A percentile compares a stretch with the other conserved stretches of the same genome.
Conservation (phyloP, 1,140 invertebrate species). For the Ceratina australensis region DNA sequence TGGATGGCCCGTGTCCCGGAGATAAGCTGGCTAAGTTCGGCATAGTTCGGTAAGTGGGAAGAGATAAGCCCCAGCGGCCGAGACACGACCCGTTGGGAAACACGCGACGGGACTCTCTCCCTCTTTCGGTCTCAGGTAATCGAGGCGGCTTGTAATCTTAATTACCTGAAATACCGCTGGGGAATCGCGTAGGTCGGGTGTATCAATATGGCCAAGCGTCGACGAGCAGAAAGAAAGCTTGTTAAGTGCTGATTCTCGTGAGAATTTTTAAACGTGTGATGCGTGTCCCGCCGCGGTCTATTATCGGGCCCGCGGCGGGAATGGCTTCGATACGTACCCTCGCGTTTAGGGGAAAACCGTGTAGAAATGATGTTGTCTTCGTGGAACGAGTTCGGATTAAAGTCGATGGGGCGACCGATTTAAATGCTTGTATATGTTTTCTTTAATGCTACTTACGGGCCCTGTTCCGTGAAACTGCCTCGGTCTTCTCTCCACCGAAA, state of each 20-base stretch:
- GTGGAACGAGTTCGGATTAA: slow-evolving; percentile 1
- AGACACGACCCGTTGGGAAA: slow-evolving; percentile 22
- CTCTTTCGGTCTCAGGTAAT: slow-evolving; percentile 52
- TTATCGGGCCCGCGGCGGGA: neutral
- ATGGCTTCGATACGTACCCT: neutral
- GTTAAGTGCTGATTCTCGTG: slow-evolving; percentile 24
- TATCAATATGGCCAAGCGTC: slow-evolving; percentile 31
- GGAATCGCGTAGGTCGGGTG: slow-evolving; percentile 32
- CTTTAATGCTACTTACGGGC: no score
- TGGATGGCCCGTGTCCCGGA: slow-evolving; percentile 50
- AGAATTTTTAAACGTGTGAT: slow-evolving; percentile 11
- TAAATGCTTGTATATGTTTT: neutral
- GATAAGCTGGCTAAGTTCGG: slow-evolving; percentile 57
- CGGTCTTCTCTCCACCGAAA: no score
- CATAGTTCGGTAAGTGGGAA: slow-evolving; percentile 62
- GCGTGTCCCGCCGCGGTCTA: neutral
- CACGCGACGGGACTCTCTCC: slow-evolving; percentile 30
- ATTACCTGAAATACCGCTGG: slow-evolving; percentile 50
- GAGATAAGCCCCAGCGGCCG: slow-evolving; percentile 36
- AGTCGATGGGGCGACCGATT: neutral
- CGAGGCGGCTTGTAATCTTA: slow-evolving; percentile 57
- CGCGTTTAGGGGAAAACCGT: neutral
- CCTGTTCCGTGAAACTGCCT: no score
- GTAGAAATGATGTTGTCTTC: neutral
- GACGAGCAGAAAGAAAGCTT: slow-evolving; percentile 7